Conservation (phyloP, 2,888 invertebrate species). For the Tipula unca region DNA sequence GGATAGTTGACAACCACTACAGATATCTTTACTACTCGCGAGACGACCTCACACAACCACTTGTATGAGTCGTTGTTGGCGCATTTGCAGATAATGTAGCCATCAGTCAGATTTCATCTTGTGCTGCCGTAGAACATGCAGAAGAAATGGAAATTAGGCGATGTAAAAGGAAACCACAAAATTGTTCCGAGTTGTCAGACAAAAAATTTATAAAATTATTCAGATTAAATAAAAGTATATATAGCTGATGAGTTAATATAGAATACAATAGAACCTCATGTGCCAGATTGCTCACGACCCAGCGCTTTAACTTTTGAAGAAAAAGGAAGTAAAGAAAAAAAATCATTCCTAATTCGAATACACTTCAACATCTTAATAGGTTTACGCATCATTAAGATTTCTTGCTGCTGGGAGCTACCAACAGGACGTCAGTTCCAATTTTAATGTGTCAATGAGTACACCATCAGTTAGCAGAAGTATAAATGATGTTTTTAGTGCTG, state of each 20-base stretch:
- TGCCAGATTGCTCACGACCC: background rate
- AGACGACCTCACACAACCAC: too few species aligned
- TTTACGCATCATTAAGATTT: too few species aligned
- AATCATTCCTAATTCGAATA: background rate
- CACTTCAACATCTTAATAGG: too few species aligned
- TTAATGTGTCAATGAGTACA: background rate
- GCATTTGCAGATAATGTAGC: too few species aligned
- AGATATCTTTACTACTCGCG: too few species aligned
- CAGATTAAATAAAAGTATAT: background rate
- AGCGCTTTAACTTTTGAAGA: background rate
- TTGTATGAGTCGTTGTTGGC: too few species aligned
- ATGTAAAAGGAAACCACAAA: background rate
- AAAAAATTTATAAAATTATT: background rate
- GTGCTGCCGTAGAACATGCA: background rate
- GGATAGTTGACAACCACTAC: too few species aligned
- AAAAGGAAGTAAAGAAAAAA: background rate
- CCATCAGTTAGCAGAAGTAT: background rate
- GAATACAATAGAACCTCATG: background rate
- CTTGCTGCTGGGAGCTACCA: background rate
- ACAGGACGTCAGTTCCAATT: background rate
- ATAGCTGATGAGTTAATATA: background rate
- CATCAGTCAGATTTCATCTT: too few species aligned
- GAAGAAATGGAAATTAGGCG: background rate
- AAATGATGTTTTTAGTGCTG: background rate
- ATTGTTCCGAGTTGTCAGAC: background rate